Evolutionary conservation across 2,888 invertebrate genomes (phyloP).

Genomic region (Drosophila nigritarsus): DNA sequence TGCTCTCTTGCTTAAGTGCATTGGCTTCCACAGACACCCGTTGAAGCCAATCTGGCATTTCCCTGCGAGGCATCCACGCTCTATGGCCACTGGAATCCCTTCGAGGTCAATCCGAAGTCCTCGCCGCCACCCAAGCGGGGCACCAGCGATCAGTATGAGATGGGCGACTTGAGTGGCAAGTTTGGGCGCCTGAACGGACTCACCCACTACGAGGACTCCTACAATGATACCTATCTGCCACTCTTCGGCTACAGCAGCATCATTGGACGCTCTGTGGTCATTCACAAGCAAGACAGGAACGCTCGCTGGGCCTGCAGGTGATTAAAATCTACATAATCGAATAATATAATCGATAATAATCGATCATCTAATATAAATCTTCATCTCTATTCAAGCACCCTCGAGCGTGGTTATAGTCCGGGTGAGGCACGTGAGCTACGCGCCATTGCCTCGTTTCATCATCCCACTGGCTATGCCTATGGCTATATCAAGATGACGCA

Average conservation of each 20-base stretch:
- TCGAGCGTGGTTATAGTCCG: constrained; percentile 95
- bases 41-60: constrained; percentile 93
- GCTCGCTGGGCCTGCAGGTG: constrained; percentile 91
- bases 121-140: constrained; percentile 88
- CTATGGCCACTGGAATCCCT: constrained; percentile 95
- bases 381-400: constrained; percentile 86
- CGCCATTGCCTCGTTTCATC: constrained; percentile 96
- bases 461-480: constrained; percentile 91
- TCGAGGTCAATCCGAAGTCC: constrained; percentile 88
- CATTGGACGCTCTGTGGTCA: constrained; percentile 93
- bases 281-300: constrained; percentile 89
- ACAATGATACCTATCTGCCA: constrained; percentile 93
- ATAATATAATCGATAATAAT: neutral
- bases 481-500: constrained; percentile 96
- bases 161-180: constrained; percentile 94
- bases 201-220: constrained; percentile 87
- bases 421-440: constrained; percentile 94
- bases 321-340: neutral
- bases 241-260: constrained; percentile 93
- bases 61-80: constrained; percentile 94
- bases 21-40: constrained; percentile 88
- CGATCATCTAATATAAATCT: neutral
- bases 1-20: fast-evolving
- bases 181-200: constrained; percentile 91
- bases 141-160: constrained; percentile 93